A percentile compares a stretch with the other conserved stretches of the same genome.
phyloP scores from a whole-genome alignment of 2,888 invertebrate genomes.

The Dione vanillae region DNA sequence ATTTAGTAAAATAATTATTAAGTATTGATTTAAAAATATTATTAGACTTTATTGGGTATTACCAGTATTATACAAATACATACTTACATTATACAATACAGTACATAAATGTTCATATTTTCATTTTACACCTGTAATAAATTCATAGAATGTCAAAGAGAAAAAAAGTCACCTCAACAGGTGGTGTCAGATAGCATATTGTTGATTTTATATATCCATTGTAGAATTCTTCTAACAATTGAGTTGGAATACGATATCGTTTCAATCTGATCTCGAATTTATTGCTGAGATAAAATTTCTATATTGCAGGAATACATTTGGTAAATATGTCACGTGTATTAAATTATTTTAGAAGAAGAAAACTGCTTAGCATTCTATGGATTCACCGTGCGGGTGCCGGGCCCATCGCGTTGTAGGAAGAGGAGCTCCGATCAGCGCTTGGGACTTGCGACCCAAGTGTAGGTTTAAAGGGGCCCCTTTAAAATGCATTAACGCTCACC shows the following conservation, averaged over 20 bases:
- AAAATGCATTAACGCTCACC: too few relatives aligned
- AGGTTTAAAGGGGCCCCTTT: too few relatives aligned
- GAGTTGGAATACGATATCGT: constrained; percentile 33
- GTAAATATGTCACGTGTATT: constrained; percentile 14
- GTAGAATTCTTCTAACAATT: constrained; percentile 30
- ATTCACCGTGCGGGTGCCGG: too few relatives aligned
- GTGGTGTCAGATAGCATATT: constrained; percentile 23
- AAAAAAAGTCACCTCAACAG: constrained; percentile 19
- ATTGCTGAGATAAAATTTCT: constrained; percentile 28
- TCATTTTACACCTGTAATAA: background rate
- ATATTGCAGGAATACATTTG: constrained; percentile 18
- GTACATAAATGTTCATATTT: background rate
- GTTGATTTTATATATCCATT: constrained; percentile 29
- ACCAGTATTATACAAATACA: background rate
- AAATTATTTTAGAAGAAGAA: constrained; percentile 10
- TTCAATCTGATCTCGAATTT: constrained; percentile 39
- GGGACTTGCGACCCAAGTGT: too few relatives aligned
- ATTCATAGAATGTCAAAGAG: background rate
- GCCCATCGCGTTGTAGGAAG: too few relatives aligned
- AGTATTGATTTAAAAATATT: too few relatives aligned
- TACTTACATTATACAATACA: too few relatives aligned
- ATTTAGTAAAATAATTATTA: too few relatives aligned
- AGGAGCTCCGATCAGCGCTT: too few relatives aligned
- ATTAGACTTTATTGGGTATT: background rate
- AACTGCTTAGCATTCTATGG: too few relatives aligned